Conservation (phyloP, 2,797 vertebrate genomes). For the Enteromius thamalakanensis region DNA sequence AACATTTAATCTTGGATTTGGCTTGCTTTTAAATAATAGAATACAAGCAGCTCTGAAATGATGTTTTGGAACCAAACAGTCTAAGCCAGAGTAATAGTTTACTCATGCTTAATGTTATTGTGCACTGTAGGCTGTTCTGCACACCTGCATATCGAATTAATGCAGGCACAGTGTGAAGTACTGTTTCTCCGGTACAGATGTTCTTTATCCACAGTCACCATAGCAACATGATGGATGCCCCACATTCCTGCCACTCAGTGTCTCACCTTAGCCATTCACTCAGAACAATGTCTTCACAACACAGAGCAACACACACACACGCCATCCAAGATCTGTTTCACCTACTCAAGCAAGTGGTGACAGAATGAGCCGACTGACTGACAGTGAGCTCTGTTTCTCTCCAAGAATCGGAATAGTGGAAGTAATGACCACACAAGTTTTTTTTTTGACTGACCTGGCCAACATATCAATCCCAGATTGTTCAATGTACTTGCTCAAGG, state of each 20-base stretch:
- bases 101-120: neutral
- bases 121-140: neutral
- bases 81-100: neutral
- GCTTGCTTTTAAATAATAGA: neutral
- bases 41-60: neutral
- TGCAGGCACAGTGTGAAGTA: neutral
- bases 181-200: slow-evolving; percentile 27
- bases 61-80: neutral
- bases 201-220: slow-evolving; percentile 48
- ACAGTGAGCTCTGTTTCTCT: slow-evolving; percentile 8
- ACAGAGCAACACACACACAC: slow-evolving; percentile 4
- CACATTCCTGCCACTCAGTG: slow-evolving; percentile 34
- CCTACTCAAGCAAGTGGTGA: slow-evolving; percentile 6
- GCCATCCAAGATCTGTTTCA: slow-evolving; percentile 17
- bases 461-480: neutral
- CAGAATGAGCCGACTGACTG: neutral
- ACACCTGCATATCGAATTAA: slow-evolving; percentile 18
- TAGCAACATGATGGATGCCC: slow-evolving; percentile 54
- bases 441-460: neutral
- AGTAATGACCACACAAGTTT: slow-evolving; percentile 32
- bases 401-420: slow-evolving; percentile 8
- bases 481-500: neutral
- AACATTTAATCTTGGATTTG: neutral
- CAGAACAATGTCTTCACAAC: slow-evolving; percentile 51
- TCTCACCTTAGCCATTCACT: slow-evolving; percentile 47